Evolutionary conservation across 2,797 vertebrate species (phyloP).

Genomic region (Spinibarbus caldwelli): DNA sequence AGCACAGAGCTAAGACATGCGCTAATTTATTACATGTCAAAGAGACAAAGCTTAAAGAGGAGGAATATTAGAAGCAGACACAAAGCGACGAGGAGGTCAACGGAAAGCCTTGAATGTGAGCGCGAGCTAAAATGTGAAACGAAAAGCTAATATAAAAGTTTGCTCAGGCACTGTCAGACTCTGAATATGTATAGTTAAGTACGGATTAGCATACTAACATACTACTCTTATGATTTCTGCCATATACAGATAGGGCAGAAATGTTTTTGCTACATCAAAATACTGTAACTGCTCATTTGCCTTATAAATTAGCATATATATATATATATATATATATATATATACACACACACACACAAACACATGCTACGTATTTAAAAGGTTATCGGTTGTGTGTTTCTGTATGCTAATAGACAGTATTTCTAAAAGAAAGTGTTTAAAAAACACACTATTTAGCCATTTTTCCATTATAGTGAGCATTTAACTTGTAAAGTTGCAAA

Average conservation of each 20-base stretch:
- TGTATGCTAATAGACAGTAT: background rate
- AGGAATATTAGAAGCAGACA: slow-evolving; percentile 33
- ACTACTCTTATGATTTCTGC: background rate
- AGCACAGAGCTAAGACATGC: background rate
- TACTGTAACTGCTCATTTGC: background rate
- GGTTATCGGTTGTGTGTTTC: background rate
- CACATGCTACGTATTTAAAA: background rate
- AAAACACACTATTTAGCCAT: no score
- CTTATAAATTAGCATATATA: background rate
- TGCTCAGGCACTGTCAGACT: background rate
- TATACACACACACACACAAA: no score
- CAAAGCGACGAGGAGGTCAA: slow-evolving; percentile 4
- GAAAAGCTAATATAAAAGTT: background rate
- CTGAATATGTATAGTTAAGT: background rate
- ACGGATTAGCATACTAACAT: slow-evolving; percentile 4
- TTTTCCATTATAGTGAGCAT: background rate
- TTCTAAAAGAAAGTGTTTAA: background rate
- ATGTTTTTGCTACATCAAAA: background rate
- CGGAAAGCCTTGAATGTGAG: background rate
- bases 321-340: no score
- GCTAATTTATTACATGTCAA: slow-evolving; percentile 43
- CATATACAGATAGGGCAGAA: background rate
- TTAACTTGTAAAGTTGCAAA: background rate
- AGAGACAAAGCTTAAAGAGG: slow-evolving; percentile 27
- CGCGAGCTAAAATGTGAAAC: background rate